Evolutionary conservation across 2,797 vertebrate species (phyloP).

Genomic region (Micrastur ruficollis): DNA sequence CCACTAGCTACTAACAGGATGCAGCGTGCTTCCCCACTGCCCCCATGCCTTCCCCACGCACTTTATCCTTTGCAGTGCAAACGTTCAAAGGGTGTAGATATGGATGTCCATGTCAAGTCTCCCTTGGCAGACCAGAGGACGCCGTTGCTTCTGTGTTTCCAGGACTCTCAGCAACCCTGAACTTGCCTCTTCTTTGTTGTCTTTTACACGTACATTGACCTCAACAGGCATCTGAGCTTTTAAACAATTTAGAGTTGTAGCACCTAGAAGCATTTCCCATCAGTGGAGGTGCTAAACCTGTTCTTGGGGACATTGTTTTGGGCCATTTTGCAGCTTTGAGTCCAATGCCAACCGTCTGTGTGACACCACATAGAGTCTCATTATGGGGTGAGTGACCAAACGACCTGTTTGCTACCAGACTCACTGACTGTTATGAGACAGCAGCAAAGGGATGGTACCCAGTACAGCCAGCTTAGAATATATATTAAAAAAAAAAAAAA

Average conservation of each 20-base stretch:
- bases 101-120: neutral
- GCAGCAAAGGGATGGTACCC: neutral
- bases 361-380: neutral
- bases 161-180: neutral
- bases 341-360: neutral
- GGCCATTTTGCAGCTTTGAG: neutral
- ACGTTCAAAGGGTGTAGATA: neutral
- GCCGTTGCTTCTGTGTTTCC: neutral
- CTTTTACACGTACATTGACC: accelerated
- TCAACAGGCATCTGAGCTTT: neutral
- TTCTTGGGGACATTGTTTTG: neutral
- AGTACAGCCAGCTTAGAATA: neutral
- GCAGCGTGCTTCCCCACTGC: neutral
- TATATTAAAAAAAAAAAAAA: neutral
- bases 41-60: accelerated
- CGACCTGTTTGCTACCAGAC: accelerated
- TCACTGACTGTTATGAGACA: neutral
- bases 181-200: neutral
- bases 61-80: neutral
- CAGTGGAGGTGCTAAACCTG: neutral
- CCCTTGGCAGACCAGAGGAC: neutral
- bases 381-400: neutral
- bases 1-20: neutral
- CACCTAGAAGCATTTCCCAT: neutral
- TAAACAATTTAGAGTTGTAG: neutral